These are phyloP conservation scores for Fragum sueziense DNA, from an alignment of 2,888 invertebrate genomes.

Conservation along the genomic window DNA sequence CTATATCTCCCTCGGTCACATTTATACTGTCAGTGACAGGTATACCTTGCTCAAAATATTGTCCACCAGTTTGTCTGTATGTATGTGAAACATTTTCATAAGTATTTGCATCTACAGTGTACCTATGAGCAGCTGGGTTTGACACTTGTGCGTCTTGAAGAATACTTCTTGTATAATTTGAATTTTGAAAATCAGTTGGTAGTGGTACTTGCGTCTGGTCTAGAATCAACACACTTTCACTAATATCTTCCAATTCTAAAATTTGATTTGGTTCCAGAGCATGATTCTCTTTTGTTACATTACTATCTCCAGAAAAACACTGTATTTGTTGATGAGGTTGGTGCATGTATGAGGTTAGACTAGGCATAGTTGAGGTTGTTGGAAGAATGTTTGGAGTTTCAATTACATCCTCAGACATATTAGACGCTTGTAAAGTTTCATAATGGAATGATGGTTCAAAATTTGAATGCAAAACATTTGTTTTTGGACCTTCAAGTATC, in stretches of 20 bases:
- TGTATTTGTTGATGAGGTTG: background rate
- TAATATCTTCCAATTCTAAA: background rate
- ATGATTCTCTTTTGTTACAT: background rate
- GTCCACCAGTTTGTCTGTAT: background rate
- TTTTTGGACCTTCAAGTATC: background rate
- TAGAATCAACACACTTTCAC: background rate
- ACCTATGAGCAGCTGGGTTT: background rate
- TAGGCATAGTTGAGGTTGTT: background rate
- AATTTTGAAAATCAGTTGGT: background rate
- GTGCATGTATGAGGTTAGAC: background rate
- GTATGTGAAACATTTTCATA: background rate
- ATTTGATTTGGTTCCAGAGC: background rate
- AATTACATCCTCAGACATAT: background rate
- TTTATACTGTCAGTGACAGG: background rate
- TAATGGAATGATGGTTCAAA: background rate
- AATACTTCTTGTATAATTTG: background rate
- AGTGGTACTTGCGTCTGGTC: background rate
- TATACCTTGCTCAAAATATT: background rate
- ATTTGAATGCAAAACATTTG: background rate
- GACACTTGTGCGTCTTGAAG: background rate
- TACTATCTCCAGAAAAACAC: background rate
- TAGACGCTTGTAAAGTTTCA: background rate
- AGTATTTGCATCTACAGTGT: background rate
- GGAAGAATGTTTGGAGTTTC: background rate
- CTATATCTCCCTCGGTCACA: background rate